phyloP scores from a whole-genome alignment of 2,797 vertebrate species.

The Otolemur crassicaudatus region DNA sequence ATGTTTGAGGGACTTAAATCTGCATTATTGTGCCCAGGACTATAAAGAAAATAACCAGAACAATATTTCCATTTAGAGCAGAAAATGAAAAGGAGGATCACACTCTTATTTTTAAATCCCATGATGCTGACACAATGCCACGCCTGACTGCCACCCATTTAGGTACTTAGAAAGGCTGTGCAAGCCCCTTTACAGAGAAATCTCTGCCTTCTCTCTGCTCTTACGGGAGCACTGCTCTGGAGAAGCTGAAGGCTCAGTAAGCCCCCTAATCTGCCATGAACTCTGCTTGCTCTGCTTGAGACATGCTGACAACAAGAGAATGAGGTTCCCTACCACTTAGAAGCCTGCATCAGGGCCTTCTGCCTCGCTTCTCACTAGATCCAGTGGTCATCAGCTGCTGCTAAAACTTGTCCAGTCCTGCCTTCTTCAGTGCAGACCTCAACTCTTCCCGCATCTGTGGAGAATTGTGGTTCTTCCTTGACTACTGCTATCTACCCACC shows the following conservation, averaged over 20 bases:
- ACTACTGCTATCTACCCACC: neutral
- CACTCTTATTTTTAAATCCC: neutral
- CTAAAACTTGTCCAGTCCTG: neutral
- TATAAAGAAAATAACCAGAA: conserved; percentile 19
- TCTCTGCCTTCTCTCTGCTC: neutral
- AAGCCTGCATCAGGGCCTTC: fast-evolving
- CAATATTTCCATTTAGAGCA: neutral
- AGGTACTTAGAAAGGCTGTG: neutral
- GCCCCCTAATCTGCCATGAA: neutral
- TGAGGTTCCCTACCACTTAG: neutral
- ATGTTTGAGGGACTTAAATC: neutral
- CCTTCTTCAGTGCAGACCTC: neutral
- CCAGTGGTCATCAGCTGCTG: neutral
- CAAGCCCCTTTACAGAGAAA: neutral
- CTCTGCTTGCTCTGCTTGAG: neutral
- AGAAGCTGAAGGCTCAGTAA: neutral
- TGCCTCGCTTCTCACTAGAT: neutral
- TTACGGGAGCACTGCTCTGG: neutral
- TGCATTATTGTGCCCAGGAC: neutral
- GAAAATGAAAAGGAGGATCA: neutral
- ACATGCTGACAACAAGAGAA: neutral
- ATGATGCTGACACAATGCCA: fast-evolving
- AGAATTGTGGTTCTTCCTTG: neutral
- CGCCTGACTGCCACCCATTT: neutral
- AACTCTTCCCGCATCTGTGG: neutral